Evolutionary conservation across 1,140 invertebrate genomes (phyloP).

Genomic region (Chrysomallon squamiferum): DNA sequence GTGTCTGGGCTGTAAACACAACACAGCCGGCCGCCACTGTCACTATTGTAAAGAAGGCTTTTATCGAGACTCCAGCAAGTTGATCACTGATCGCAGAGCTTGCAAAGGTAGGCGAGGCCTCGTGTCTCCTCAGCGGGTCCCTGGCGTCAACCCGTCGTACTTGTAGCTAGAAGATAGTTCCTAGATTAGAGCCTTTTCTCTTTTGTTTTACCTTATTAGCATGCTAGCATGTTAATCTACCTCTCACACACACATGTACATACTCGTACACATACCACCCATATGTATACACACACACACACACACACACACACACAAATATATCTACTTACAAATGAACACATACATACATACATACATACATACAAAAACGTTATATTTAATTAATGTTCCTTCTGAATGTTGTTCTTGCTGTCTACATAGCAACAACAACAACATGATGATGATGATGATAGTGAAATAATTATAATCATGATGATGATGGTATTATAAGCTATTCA

Average conservation of each 20-base stretch:
- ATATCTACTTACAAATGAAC: not conserved
- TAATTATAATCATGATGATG: too few species aligned
- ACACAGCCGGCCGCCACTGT: constrained; percentile 94
- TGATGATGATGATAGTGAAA: too few species aligned
- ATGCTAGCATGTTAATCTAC: too few species aligned
- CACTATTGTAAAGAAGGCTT: constrained; percentile 97
- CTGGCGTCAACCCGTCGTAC: too few species aligned
- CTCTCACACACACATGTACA: not conserved
- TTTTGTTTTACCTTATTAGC: too few species aligned
- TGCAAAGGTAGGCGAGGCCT: constrained; percentile 85
- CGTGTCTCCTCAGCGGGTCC: too few species aligned
- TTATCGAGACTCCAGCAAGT: constrained; percentile 90
- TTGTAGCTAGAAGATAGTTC: too few species aligned
- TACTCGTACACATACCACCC: not conserved
- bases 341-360: not conserved
- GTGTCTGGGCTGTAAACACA: constrained; percentile 95
- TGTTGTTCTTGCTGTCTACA: too few species aligned
- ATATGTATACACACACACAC: not conserved
- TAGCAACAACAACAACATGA: too few species aligned
- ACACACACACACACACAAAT: not conserved
- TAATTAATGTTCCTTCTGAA: too few species aligned
- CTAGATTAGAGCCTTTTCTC: too few species aligned
- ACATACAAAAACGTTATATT: not conserved
- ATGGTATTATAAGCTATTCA: too few species aligned
- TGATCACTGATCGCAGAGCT: constrained; percentile 93